Evolutionary conservation across 2,113 vertebrate species (phyloP).

Genomic region (Murina feae): DNA sequence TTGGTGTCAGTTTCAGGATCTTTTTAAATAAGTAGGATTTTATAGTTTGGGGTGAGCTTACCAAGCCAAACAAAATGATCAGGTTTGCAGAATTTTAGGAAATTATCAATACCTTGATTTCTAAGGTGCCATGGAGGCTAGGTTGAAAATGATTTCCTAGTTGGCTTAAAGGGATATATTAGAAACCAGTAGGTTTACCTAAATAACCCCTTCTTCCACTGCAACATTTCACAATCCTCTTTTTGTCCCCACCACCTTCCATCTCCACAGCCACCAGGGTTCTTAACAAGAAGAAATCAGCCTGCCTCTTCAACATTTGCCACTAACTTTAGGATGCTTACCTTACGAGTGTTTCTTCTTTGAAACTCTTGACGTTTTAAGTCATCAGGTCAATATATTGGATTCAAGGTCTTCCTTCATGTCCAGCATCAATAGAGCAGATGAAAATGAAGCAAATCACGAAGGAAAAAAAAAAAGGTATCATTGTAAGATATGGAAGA

Average conservation of each 20-base stretch:
- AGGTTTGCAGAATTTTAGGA: constrained; percentile 1
- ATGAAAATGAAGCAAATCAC: background rate
- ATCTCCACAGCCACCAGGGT: background rate
- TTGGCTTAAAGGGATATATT: background rate
- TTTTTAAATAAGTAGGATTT: background rate
- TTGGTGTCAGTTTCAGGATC: background rate
- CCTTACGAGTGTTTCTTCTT: background rate
- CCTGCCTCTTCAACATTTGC: background rate
- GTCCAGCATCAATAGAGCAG: background rate
- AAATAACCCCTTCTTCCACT: background rate
- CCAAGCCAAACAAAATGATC: background rate
- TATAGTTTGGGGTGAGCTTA: background rate
- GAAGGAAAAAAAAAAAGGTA: background rate
- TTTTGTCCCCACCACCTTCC: background rate
- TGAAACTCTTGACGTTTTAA: constrained; percentile 25
- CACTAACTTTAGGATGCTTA: background rate
- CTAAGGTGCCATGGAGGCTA: background rate
- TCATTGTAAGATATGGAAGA: background rate
- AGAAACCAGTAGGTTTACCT: background rate
- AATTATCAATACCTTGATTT: background rate
- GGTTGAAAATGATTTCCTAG: background rate
- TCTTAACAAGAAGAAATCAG: constrained; percentile 31
- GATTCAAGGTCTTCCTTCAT: background rate
- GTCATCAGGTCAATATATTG: background rate
- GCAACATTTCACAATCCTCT: background rate